These are phyloP conservation scores for Sitobion miscanthi DNA, from an alignment of 1,140 invertebrate species.

Conservation along the genomic window DNA sequence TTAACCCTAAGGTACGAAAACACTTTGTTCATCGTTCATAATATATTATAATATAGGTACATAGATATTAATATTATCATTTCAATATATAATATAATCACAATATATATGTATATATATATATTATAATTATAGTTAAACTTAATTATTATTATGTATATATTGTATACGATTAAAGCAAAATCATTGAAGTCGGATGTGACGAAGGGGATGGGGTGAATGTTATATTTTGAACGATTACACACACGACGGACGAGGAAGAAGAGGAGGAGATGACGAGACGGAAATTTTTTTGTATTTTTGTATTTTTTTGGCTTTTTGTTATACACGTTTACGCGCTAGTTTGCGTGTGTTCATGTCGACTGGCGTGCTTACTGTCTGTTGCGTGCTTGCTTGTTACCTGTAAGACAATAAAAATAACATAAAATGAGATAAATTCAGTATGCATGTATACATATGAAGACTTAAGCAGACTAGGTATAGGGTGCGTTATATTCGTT, in stretches of 20 bases:
- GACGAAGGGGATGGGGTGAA: background rate
- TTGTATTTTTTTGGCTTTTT: background rate
- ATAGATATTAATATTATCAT: conserved; percentile 32
- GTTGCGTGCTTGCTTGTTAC: conserved; percentile 50
- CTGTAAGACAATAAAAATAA: conserved; percentile 21
- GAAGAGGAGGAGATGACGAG: background rate
- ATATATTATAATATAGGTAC: conserved; percentile 27
- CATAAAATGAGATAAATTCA: background rate
- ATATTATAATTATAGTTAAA: conserved; percentile 17
- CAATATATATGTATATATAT: background rate
- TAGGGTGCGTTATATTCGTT: background rate
- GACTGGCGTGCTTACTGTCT: conserved; percentile 6
- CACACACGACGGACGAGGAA: background rate
- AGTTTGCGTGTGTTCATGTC: background rate
- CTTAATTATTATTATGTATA: background rate
- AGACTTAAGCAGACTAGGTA: background rate
- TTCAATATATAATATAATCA: conserved; percentile 17
- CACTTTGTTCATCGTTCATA: background rate
- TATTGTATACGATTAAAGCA: conserved; percentile 4
- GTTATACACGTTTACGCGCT: background rate
- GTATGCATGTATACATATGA: background rate
- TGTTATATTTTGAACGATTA: background rate
- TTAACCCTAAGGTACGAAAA: background rate
- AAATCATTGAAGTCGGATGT: background rate
- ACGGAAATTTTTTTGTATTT: background rate